phyloP scores from a whole-genome alignment of 2,797 vertebrate species.

The Huso huso region DNA sequence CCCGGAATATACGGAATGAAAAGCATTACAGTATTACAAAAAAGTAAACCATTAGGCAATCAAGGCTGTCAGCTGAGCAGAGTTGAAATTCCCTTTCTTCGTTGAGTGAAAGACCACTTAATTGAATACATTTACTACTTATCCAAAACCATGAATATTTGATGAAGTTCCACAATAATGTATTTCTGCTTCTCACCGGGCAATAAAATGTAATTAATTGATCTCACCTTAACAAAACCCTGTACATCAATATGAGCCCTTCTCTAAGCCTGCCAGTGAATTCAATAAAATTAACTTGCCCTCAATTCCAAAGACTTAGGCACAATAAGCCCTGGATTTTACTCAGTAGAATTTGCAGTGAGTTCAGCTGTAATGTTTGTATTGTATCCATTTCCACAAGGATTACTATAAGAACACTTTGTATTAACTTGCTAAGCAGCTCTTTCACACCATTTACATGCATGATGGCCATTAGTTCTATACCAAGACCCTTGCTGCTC shows the following conservation, averaged over 20 bases:
- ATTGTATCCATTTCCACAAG: constrained; percentile 99
- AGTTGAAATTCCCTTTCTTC: constrained; percentile 60
- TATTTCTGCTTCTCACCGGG: constrained; percentile 95
- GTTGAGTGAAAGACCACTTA: constrained; percentile 84
- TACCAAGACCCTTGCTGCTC: constrained; percentile 94
- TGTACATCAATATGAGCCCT: constrained; percentile 80
- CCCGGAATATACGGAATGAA: constrained; percentile 33
- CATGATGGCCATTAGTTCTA: constrained; percentile 96
- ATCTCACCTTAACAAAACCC: constrained; percentile 98
- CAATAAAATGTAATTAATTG: constrained; percentile 99
- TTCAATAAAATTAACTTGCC: constrained; percentile 98
- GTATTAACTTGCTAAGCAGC: constrained; percentile 93
- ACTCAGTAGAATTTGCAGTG: constrained; percentile 92
- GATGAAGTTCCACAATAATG: constrained; percentile 98
- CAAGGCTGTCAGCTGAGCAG: constrained; percentile 97
- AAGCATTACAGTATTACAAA: constrained; percentile 48
- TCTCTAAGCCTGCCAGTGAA: constrained; percentile 96
- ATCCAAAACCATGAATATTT: constrained; percentile 99
- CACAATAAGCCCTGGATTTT: constrained; percentile 90
- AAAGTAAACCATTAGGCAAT: constrained; percentile 77
- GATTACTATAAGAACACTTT: constrained; percentile 99
- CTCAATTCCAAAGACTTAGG: constrained; percentile 74
- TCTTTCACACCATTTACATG: constrained; percentile 99
- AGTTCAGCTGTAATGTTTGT: constrained; percentile 99
- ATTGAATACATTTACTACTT: constrained; percentile 99